Base-by-base conservation (phyloP, 1,140 invertebrate species). In the Phymorhynchus buccinoides region DNA sequence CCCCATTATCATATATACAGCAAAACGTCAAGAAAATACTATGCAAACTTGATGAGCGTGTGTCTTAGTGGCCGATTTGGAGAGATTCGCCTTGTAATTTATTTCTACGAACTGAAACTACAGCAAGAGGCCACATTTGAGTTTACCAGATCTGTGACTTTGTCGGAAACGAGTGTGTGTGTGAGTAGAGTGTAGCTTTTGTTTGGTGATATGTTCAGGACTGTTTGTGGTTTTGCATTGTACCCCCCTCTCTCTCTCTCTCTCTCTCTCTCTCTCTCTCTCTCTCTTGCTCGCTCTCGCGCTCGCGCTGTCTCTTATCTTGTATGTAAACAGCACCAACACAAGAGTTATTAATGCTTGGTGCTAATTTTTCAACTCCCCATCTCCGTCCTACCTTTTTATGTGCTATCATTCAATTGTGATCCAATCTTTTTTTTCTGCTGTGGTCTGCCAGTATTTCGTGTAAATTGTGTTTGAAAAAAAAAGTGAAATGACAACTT, bases 391-490 rank as follows among this genome's bases (percentile, higher is more conserved):
- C n/a, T 22, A 18, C 37, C 37, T 41, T 79, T 48, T 22, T 4
- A 52, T 30, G 77, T 73, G 37, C 37, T 73, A 39, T n/a, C n/a
- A n/a, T n/a, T n/a, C n/a, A 39, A 9, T 73, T 73, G 71, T 73
- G 71, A 14, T 35, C 37, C 32, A 35, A 73, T 3, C 6, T 35
- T n/a, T n/a, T n/a, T n/a, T 73, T 35, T 73, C 71, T 39, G 71
- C 32, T 73, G 71, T 73, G 71, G 32, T 73, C 71, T 73, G 71
- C 32, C n/a, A n/a, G n/a, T 73, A 39, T 73, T 73, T 27, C 37
- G 3, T 73, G 32, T 73, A 73, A 18, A 73, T 22, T 62, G 56
- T 62, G 56, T 62, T 27, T 16, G n/a, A 22, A 62, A 62, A 14
- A 62, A 14, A 62, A 14, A 22, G 22, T 14, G 56, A 62, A 62